phyloP scores from a whole-genome alignment of 1,140 invertebrate species.

The Maconellicoccus hirsutus region DNA sequence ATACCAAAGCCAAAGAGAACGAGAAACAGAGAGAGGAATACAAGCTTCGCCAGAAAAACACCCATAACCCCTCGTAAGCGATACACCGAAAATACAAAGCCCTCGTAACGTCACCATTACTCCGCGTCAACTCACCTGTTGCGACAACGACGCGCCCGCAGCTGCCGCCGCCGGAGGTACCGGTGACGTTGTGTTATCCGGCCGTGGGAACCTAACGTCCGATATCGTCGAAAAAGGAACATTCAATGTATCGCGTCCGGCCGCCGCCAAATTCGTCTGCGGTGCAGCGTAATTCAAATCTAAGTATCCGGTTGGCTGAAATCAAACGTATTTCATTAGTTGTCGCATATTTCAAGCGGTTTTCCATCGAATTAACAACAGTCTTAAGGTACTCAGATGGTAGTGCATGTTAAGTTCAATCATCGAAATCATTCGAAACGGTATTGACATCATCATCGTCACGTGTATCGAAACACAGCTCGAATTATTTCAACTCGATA shows the following conservation, averaged over 20 bases:
- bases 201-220: slow-evolving; percentile 60
- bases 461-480: too few species aligned
- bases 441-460: too few species aligned
- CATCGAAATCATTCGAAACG: too few species aligned
- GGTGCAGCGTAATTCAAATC: slow-evolving; percentile 46
- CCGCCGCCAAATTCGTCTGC: slow-evolving; percentile 45
- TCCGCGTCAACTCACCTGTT: slow-evolving; percentile 41
- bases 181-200: slow-evolving; percentile 69
- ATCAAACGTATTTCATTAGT: neutral
- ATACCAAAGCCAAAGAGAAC: neutral
- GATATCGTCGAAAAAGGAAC: slow-evolving; percentile 62
- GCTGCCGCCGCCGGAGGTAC: slow-evolving; percentile 42
- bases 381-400: too few species aligned
- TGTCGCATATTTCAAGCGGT: too few species aligned
- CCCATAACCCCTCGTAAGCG: too few species aligned
- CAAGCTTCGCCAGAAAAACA: too few species aligned
- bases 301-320: slow-evolving; percentile 41
- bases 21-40: too few species aligned
- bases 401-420: too few species aligned
- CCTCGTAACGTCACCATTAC: neutral
- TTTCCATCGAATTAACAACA: too few species aligned
- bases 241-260: slow-evolving; percentile 41
- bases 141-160: slow-evolving; percentile 43
- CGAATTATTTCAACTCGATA: too few species aligned
- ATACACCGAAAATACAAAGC: too few species aligned